Evolutionary conservation across 2,113 vertebrate species (phyloP), one percentile per base, ranked within the genome.

Genomic region (Alligator sinensis): DNA sequence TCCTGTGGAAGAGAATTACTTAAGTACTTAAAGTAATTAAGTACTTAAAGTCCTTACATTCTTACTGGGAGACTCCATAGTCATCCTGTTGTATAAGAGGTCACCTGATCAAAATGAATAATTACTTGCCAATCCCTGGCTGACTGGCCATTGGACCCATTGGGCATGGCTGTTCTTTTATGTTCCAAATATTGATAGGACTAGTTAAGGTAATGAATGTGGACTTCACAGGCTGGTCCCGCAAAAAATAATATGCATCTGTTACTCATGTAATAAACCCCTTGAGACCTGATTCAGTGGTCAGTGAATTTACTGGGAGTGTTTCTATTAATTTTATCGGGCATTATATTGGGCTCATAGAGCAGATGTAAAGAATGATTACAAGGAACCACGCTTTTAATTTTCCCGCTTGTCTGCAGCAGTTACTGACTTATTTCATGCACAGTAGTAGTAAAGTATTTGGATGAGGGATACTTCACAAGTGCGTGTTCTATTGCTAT

Each of bases 401-500:
- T 96, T 85, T 34, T 15, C 66, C 59, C 88, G 77, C 83, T 82
- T 25, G 28, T 84, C 89, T 87, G 92, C 80, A 89, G 76, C n/a
- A 62, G 70, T 62, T 89, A 94, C 82, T 94, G 90, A 95, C 95
- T 88, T 22, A 54, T 78, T 91, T 47, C 89, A 80, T 94, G 93
- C 93, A 92, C 91, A 96, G 87, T 27, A 95, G 89, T 85, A 5
- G 14, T 95, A 95, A 96, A 96, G 95, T 91, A 94, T 86, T 38
- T 86, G 91, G 93, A 92, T 89, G 91, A 90, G 87, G 90, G 89
- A 94, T 97, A 92, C 85, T 82, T 97, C 95, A 94, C 89, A 85
- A 82, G 96, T 95, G 93, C 92, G 94, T 0, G 21, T 83, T 92
- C 70, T 89, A 9, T 9, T 47, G 47, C 47, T 47, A 47, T 9